A percentile compares a stretch with the other conserved stretches of the same genome.
Evolutionary conservation across 2,797 vertebrate genomes (phyloP).

Genomic region (Sebastes oblongus): DNA sequence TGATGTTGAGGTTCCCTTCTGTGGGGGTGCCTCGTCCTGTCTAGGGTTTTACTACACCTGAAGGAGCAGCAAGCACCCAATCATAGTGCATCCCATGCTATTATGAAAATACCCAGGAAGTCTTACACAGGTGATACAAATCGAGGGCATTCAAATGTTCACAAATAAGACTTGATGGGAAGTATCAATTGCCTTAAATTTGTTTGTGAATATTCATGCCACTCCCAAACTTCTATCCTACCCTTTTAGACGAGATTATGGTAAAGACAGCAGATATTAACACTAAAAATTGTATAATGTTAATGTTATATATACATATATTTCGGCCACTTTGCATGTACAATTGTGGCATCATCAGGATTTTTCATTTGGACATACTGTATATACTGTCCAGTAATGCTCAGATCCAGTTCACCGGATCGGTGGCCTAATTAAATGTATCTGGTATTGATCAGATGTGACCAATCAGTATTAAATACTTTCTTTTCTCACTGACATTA

Average conservation of each 20-base stretch:
- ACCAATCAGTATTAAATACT: not conserved
- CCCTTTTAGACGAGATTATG: not conserved
- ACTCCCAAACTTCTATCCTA: not conserved
- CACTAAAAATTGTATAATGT: not conserved
- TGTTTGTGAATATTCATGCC: not conserved
- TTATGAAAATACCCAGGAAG: constrained; percentile 13
- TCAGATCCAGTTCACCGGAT: not conserved
- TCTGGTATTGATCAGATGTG: not conserved
- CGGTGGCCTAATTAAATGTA: not conserved
- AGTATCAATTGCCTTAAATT: not conserved
- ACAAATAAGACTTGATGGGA: not conserved
- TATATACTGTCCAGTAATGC: not conserved
- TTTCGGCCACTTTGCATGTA: not conserved
- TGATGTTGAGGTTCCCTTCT: not conserved
- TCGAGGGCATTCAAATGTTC: constrained; percentile 24
- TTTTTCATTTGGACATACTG: not conserved
- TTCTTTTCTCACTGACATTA: not conserved
- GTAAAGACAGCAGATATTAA: not conserved
- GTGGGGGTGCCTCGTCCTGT: not conserved
- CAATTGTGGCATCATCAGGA: not conserved
- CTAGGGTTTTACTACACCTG: not conserved
- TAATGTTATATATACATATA: too few species aligned
- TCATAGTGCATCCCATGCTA: not conserved
- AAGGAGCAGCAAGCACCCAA: constrained; percentile 19
- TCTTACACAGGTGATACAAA: not conserved